Percentiles rank a stretch among this genome's conserved stretches.
Conservation (phyloP, 2,888 invertebrate species). For the Caenorhabditis becei region DNA sequence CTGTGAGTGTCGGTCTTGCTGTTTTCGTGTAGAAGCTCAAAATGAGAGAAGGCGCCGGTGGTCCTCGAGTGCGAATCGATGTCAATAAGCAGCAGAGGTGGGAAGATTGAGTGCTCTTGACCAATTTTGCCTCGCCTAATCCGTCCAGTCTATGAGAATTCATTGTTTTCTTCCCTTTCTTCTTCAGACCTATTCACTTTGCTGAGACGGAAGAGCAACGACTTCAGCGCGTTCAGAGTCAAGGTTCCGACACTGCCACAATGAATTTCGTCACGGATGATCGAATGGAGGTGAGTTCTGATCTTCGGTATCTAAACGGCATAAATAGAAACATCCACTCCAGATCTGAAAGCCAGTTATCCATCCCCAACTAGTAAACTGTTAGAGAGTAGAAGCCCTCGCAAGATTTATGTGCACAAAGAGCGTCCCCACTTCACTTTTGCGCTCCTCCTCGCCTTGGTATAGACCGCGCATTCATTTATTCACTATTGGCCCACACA, state of each 20-base stretch:
- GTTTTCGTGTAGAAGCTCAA: background rate
- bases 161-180: conserved; percentile 11
- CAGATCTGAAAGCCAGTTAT: conserved; percentile 41
- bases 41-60: conserved; percentile 44
- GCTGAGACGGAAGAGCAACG: conserved; percentile 46
- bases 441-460: conserved; percentile 41
- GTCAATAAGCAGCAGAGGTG: conserved; percentile 42
- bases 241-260: conserved; percentile 78
- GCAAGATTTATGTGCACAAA: conserved; percentile 51
- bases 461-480: conserved; percentile 51
- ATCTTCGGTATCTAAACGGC: background rate
- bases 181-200: conserved; percentile 25
- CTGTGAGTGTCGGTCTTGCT: conserved; percentile 15
- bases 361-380: conserved; percentile 33
- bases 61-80: conserved; percentile 49
- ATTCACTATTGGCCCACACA: conserved; percentile 45
- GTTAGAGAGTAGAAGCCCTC: conserved; percentile 18
- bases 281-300: conserved; percentile 65
- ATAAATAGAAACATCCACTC: conserved; percentile 12
- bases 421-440: conserved; percentile 55
- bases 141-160: conserved; percentile 28
- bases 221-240: conserved; percentile 59
- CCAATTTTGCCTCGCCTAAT: conserved; percentile 43
- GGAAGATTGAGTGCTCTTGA: conserved; percentile 38
- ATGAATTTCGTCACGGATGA: conserved; percentile 80